Base-by-base conservation (phyloP, 2,888 invertebrate species). In the Pyralis farinalis region DNA sequence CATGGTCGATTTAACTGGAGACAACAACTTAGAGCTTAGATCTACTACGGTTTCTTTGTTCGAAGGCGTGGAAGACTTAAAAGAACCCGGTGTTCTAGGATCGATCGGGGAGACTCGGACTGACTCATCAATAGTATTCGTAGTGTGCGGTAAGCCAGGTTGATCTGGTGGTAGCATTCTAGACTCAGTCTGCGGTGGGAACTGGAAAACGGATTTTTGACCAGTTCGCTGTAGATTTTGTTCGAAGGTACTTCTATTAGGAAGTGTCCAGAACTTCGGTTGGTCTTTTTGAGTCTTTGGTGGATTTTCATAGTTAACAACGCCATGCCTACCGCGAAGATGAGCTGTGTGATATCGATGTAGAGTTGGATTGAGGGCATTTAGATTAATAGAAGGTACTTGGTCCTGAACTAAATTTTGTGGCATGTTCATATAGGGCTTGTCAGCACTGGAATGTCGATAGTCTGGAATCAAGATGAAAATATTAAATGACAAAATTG, bases 1-100 rank as follows among this genome's bases (percentile, higher is more conserved):
- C 93, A 95, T 94, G 0, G 92, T 92, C 1, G 93, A 93, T 71
- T 92, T 93, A 12, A 93, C 92, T 0, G 94, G 93, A 1, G 93
- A 93, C 6, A 93, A 58, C 44, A 92, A 57, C 64, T 85, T 90
- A 5, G 79, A 77, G 45, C 82, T 82, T 28, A 91, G 77, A 56
- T 92, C 89, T 1, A 81, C 53, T 6, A 89, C 79, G 38, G 87
- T 87, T 59, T 89, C 91, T 56, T 77, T 86, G 53, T 71, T 82
- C 1, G 92, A 91, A 7, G 94, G 94, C 10, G 94, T 94, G 7
- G 94, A 94, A 16, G 94, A 92, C 68, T 92, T 91, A 55, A 94
- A 93, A 16, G 91, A 77, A 8, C 87, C 90, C 6, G 88, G 72
- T 52, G 87, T 90, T 46, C 92, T 78, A 3, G 93, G 93, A 72